These are phyloP conservation scores for Hemichromis elongatus DNA, from an alignment of 2,113 vertebrate genomes.

Conservation along the genomic window DNA sequence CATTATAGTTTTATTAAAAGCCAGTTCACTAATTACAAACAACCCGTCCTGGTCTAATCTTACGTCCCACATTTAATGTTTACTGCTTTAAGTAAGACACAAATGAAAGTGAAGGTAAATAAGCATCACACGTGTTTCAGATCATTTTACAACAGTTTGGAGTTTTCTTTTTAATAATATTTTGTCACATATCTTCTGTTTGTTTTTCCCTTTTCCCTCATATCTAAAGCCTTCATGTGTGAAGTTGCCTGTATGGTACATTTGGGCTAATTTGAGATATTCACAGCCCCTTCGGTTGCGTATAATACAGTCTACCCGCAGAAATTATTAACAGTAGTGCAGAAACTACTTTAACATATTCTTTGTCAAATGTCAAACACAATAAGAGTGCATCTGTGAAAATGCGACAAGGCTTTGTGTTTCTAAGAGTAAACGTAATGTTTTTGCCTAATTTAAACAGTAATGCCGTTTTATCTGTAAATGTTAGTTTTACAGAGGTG, in stretches of 20 bases:
- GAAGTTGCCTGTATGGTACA: not conserved
- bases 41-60: rapidly evolving
- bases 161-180: rapidly evolving
- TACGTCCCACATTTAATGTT: not conserved
- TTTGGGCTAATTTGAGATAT: not conserved
- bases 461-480: not conserved
- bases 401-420: rapidly evolving
- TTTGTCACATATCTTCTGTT: not conserved
- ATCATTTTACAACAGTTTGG: not conserved
- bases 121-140: rapidly evolving
- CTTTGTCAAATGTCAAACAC: rapidly evolving
- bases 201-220: not conserved
- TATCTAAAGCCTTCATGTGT: not conserved
- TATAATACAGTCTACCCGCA: not conserved
- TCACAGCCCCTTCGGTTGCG: not conserved
- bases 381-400: not conserved
- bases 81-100: not conserved
- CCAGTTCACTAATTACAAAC: not conserved
- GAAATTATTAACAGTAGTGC: not conserved
- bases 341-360: not conserved
- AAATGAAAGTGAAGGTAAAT: not conserved
- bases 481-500: too few species aligned
- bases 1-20: not conserved
- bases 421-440: not conserved
- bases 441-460: not conserved